A percentile compares a stretch with the other conserved stretches of the same genome.
These are phyloP conservation scores for Ophiothrix spiculata DNA, from an alignment of 35 echinoderm and acorn worm species.

Conservation along the genomic window DNA sequence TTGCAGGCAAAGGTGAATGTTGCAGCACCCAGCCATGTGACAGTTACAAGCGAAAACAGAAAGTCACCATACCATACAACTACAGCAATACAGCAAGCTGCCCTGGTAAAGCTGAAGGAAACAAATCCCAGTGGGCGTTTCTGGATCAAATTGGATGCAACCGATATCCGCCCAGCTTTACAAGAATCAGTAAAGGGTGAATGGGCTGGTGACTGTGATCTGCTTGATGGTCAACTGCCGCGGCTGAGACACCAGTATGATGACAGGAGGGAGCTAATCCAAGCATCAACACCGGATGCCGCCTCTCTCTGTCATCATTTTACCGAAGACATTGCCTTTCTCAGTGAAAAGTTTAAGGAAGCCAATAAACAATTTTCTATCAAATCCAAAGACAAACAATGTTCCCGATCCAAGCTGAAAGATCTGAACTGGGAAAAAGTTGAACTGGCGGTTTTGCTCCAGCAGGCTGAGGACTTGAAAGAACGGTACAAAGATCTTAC, in stretches of 20 bases:
- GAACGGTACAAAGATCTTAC: not conserved
- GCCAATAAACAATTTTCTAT: not conserved
- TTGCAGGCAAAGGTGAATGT: no score
- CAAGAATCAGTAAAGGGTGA: not conserved
- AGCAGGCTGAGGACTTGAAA: not conserved
- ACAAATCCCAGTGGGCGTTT: not conserved
- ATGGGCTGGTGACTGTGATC: not conserved
- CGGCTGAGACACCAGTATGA: not conserved
- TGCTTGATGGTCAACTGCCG: not conserved
- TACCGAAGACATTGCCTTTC: not conserved
- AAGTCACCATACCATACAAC: no score
- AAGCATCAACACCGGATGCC: not conserved
- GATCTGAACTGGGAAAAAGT: not conserved
- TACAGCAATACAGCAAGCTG: not conserved
- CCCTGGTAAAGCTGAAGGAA: not conserved
- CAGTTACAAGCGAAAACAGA: no score
- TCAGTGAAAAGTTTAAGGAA: not conserved
- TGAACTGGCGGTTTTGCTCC: not conserved
- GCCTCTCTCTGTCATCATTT: not conserved
- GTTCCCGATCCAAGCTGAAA: not conserved
- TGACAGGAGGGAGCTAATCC: not conserved
- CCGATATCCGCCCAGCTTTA: not conserved
- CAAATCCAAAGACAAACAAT: not conserved
- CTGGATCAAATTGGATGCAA: not conserved
- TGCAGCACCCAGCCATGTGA: no score